Conservation (phyloP, 1,140 invertebrate genomes). For the Myzus persicae region DNA sequence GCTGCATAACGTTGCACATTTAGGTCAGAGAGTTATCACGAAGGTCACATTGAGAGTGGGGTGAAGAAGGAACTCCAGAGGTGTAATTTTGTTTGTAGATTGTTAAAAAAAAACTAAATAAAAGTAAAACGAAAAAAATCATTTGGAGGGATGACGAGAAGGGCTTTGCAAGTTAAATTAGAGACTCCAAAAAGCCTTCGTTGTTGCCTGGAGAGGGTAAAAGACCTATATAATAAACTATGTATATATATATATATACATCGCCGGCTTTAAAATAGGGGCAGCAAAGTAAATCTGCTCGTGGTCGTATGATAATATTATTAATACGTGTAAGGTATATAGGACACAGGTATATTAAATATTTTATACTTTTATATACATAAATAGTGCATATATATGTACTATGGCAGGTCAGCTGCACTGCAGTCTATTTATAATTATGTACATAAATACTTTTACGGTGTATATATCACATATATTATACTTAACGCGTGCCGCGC, state of each 20-base stretch:
- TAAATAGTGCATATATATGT: neutral
- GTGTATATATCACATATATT: neutral
- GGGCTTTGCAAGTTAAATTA: neutral
- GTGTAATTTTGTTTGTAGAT: neutral
- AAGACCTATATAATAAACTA: neutral
- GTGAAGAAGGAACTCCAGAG: neutral
- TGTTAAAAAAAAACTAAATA: neutral
- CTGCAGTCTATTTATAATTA: neutral
- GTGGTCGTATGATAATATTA: neutral
- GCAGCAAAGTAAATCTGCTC: neutral
- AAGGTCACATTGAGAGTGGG: neutral
- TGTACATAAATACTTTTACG: neutral
- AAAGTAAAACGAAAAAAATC: neutral
- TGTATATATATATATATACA: neutral
- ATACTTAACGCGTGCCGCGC: neutral
- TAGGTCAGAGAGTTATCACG: conserved; percentile 1
- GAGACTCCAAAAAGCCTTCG: neutral
- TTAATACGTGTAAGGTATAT: too few relatives aligned
- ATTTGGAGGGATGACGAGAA: neutral
- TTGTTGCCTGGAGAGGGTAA: neutral
- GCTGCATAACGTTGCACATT: neutral
- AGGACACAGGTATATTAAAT: too few relatives aligned
- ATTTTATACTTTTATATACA: too few relatives aligned
- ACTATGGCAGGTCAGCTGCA: neutral
- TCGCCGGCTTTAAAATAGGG: neutral